phyloP scores from a whole-genome alignment of 2,113 vertebrate species.

The Lophotis ruficrista region DNA sequence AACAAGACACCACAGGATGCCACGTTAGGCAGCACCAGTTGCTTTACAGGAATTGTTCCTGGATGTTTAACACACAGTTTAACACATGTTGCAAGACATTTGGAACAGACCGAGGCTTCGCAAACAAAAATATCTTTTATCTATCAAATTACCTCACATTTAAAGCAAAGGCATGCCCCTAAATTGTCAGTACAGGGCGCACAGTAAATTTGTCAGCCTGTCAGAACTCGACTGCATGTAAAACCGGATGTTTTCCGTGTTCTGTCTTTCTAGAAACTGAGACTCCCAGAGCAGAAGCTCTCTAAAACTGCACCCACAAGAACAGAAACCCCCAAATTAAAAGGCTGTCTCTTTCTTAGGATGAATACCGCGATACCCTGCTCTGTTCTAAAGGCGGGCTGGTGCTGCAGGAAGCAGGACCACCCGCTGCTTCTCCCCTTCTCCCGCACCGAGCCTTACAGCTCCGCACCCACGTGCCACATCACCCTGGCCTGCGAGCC shows the following conservation, averaged over 20 bases:
- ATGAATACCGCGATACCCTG: fast-evolving
- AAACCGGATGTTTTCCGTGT: not conserved
- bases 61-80: not conserved
- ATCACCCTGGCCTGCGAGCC: not conserved
- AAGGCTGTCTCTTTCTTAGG: not conserved
- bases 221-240: not conserved
- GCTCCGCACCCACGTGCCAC: not conserved
- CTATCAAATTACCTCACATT: not conserved
- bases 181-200: not conserved
- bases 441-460: not conserved
- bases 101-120: not conserved
- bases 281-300: not conserved
- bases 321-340: not conserved
- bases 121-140: constrained; percentile 11
- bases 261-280: not conserved
- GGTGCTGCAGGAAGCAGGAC: not conserved
- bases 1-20: not conserved
- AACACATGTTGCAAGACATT: not conserved
- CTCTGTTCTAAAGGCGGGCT: too few species aligned
- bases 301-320: not conserved
- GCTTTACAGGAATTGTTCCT: not conserved
- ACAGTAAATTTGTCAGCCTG: not conserved
- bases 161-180: not conserved
- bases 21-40: not conserved
- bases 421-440: not conserved